These are phyloP conservation scores for Acanthornis magna DNA, from an alignment of 2,797 vertebrate species.

Conservation along the genomic window DNA sequence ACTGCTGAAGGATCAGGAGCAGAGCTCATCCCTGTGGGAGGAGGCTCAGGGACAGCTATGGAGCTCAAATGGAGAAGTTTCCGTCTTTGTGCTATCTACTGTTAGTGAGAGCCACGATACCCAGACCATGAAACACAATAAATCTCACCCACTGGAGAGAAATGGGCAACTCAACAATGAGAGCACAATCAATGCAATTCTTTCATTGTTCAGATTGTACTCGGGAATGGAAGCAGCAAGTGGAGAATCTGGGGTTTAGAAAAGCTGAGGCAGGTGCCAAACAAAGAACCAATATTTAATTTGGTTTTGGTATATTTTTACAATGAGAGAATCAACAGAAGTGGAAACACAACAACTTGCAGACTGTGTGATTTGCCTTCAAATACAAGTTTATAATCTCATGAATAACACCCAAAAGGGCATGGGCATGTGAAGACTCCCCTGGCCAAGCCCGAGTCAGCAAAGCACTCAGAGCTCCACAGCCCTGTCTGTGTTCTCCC, in stretches of 20 bases:
- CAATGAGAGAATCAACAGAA: conserved; percentile 17
- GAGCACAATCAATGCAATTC: conserved; percentile 56
- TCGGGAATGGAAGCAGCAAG: conserved; percentile 72
- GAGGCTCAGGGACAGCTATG: neutral
- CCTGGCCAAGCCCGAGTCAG: neutral
- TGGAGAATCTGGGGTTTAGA: conserved; percentile 78
- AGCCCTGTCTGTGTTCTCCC: neutral
- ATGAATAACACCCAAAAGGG: neutral
- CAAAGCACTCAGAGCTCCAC: neutral
- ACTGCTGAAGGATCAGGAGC: neutral
- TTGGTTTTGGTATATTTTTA: neutral
- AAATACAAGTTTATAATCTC: neutral
- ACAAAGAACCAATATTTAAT: neutral
- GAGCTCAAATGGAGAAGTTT: neutral
- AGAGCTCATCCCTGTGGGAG: neutral
- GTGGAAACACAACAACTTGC: neutral
- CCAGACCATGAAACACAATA: conserved; percentile 68
- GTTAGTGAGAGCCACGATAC: conserved; percentile 80
- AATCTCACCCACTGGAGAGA: conserved; percentile 33
- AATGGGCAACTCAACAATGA: conserved; percentile 55
- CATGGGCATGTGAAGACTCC: neutral
- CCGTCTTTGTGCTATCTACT: neutral
- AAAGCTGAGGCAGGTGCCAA: conserved; percentile 32
- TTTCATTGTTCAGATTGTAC: conserved; percentile 65
- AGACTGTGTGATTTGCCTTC: neutral